phyloP scores from a whole-genome alignment of 2,797 vertebrate genomes.

The Gallinago nigripennis region DNA sequence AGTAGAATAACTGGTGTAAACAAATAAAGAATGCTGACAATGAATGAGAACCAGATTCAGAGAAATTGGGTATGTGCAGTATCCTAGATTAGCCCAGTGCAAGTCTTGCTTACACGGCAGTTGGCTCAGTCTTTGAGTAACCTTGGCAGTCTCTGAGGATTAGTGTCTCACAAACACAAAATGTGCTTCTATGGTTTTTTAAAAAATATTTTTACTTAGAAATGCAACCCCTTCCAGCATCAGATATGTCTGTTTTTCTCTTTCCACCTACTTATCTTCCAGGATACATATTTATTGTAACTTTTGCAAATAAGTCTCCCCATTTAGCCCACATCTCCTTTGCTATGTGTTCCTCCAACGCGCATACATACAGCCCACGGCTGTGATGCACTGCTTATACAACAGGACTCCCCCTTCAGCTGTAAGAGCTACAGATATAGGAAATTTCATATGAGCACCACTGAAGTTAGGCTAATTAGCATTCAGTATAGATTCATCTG shows the following conservation, averaged over 20 bases:
- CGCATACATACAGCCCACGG: background rate
- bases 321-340: conserved; percentile 13
- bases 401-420: background rate
- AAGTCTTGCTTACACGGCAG: conserved; percentile 42
- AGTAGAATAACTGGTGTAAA: conserved; percentile 55
- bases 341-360: background rate
- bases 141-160: conserved; percentile 57
- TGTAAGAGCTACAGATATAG: background rate
- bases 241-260: background rate
- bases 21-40: conserved; percentile 58
- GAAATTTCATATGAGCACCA: background rate
- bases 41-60: conserved; percentile 62
- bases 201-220: conserved; percentile 46
- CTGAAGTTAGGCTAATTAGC: background rate
- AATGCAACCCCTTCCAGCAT: background rate
- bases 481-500: background rate
- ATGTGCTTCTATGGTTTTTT: conserved; percentile 31
- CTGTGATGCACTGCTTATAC: background rate
- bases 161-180: conserved; percentile 46
- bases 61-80: conserved; percentile 43
- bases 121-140: conserved; percentile 41
- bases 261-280: conserved; percentile 25
- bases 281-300: background rate
- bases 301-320: background rate
- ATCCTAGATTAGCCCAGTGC: conserved; percentile 39